Evolutionary conservation across 1,140 invertebrate genomes (phyloP).

Genomic region (Periplaneta americana): DNA sequence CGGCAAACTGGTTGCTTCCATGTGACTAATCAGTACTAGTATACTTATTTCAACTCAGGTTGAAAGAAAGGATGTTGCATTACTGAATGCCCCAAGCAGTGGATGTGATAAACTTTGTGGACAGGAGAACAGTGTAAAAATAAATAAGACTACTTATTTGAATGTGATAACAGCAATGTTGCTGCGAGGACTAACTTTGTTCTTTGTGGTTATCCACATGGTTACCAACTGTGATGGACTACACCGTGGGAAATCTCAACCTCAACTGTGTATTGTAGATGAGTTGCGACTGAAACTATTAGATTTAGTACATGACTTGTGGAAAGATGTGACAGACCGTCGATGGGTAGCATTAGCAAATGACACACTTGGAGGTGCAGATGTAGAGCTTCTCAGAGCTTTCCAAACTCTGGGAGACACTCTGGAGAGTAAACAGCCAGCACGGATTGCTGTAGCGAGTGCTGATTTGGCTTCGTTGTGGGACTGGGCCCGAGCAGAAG

Average conservation of each 20-base stretch:
- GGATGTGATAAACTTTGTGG: not conserved
- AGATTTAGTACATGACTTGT: conserved; percentile 36
- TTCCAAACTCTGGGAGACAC: conserved; percentile 47
- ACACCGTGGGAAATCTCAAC: not conserved
- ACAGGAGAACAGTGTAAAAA: too few species aligned
- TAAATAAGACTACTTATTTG: too few species aligned
- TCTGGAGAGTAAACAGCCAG: conserved; percentile 33
- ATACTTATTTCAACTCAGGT: too few species aligned
- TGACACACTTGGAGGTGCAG: conserved; percentile 33
- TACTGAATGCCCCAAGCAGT: not conserved
- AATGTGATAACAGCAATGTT: not conserved
- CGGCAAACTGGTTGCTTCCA: not conserved
- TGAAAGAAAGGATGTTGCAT: not conserved
- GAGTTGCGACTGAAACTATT: conserved; percentile 45
- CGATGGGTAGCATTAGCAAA: conserved; percentile 34
- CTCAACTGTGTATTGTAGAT: conserved; percentile 31
- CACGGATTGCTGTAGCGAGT: conserved; percentile 33
- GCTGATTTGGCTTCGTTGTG: conserved; percentile 42
- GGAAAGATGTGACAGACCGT: conserved; percentile 40
- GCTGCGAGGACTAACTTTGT: not conserved
- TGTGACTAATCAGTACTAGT: not conserved
- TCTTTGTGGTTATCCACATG: not conserved
- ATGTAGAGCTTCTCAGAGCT: conserved; percentile 46
- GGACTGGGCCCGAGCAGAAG: conserved; percentile 46
- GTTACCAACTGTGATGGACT: not conserved